These are phyloP conservation scores for Zosterops pallidus DNA, from an alignment of 2,113 vertebrate species.

Conservation along the genomic window DNA sequence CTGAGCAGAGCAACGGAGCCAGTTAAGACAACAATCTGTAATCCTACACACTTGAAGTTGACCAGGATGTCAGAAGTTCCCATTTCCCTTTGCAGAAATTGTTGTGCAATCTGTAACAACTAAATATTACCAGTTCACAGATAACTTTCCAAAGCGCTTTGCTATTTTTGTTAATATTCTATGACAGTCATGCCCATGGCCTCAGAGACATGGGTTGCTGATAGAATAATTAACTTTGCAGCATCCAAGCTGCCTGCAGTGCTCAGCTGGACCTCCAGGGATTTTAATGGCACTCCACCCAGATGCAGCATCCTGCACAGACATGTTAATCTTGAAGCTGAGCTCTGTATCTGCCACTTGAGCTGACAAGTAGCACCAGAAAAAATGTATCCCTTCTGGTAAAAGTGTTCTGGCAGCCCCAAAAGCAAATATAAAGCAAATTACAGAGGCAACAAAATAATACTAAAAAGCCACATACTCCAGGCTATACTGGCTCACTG, in stretches of 20 bases:
- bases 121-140: background rate
- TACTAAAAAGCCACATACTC: slow-evolving; percentile 29
- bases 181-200: background rate
- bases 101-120: background rate
- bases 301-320: background rate
- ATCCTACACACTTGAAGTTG: slow-evolving; percentile 7
- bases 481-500: background rate
- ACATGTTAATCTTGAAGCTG: background rate
- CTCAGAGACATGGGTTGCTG: background rate
- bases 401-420: slow-evolving; percentile 66
- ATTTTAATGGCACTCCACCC: background rate
- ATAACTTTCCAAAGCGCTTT: background rate
- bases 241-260: background rate
- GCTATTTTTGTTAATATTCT: background rate
- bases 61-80: background rate
- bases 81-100: background rate
- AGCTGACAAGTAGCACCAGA: background rate
- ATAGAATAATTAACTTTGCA: background rate
- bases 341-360: background rate
- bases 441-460: slow-evolving; percentile 24
- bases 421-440: slow-evolving; percentile 40
- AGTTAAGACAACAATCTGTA: background rate
- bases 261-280: background rate
- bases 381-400: background rate
- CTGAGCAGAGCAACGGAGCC: background rate